Conservation (phyloP, 2,113 vertebrate genomes). For the Numenius arquata region DNA sequence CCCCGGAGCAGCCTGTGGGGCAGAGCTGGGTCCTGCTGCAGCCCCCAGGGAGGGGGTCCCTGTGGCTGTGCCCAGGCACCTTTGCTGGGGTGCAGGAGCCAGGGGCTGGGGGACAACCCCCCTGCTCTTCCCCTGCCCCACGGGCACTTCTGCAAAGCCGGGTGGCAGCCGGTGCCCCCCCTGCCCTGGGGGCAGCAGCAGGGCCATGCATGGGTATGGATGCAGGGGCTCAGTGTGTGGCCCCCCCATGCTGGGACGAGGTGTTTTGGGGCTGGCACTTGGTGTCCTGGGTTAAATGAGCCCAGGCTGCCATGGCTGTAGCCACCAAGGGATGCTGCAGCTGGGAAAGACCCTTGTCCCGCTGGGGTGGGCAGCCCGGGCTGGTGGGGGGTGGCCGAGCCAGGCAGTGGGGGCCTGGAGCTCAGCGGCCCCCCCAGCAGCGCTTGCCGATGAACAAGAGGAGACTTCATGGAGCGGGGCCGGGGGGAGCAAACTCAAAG, state of each 20-base stretch:
- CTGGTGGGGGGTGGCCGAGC: not conserved
- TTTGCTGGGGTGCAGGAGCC: not conserved
- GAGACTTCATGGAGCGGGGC: not conserved
- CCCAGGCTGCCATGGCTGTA: not conserved
- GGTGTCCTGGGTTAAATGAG: not conserved
- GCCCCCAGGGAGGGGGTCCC: not conserved
- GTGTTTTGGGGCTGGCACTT: not conserved
- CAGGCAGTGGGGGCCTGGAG: accelerated
- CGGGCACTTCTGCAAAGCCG: not conserved
- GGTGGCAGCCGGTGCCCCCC: not conserved
- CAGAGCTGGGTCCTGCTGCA: accelerated
- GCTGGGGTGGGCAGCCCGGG: accelerated
- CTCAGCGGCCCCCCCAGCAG: not conserved
- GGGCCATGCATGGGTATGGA: accelerated
- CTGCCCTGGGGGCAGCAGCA: not conserved
- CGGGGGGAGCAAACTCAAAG: not conserved
- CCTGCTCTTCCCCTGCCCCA: not conserved
- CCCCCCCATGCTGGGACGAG: not conserved
- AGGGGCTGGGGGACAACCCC: not conserved
- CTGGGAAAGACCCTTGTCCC: not conserved
- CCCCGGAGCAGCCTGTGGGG: not conserved
- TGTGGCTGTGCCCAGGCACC: not conserved
- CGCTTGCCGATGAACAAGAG: not conserved
- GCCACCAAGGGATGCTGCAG: not conserved
- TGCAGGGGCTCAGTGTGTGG: not conserved